Base-by-base conservation (phyloP, 2,113 vertebrate species). In the Abramis brama region DNA sequence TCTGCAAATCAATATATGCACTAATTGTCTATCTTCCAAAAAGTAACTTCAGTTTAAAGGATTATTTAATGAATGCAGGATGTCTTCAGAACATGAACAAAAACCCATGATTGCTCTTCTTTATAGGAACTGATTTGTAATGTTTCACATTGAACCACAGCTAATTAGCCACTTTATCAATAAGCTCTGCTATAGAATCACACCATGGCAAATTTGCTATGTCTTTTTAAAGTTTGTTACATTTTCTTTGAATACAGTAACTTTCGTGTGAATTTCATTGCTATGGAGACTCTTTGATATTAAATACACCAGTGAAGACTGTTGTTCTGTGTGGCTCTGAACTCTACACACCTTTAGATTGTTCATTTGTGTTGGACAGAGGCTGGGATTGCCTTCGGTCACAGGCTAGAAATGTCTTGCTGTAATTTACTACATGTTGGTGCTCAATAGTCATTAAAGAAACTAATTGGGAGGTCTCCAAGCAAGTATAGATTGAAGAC, bases 391-490 rank as follows among this genome's bases (percentile, higher is more conserved):
- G 71, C 71, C 23, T 6, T 74, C 43, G 71, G 71, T 74, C 71
- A 47, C n/a, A 3, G 23, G 43, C 6, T 74, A 13, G 39, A 74
- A 74, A 74, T 47, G 23, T 74, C 71, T 74, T 12, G 23, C 25
- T 6, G 74, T 55, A 77, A 77, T 77, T 77, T 77, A 33, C 47
- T 77, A 12, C 15, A 33, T 77, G 74, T 77, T 55, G 12, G 45
- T 77, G 74, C 55, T 77, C 74, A 77, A 77, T 77, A 77, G 47
- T 77, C 74, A 77, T 77, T 77, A 77, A 77, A 55, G 74, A 77
- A 77, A 77, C 74, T 77, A 77, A 77, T 77, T 77, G 74, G 47
- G 43, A 47, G 71, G n/a, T 25, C 43, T 47, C 43, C 71, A 74
- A 74, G 71, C 71, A 7, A 47, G 71, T 74, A 74, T 74, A 43